Base-by-base conservation (phyloP, 2,797 vertebrate genomes). In the Gallinago nigripennis region DNA sequence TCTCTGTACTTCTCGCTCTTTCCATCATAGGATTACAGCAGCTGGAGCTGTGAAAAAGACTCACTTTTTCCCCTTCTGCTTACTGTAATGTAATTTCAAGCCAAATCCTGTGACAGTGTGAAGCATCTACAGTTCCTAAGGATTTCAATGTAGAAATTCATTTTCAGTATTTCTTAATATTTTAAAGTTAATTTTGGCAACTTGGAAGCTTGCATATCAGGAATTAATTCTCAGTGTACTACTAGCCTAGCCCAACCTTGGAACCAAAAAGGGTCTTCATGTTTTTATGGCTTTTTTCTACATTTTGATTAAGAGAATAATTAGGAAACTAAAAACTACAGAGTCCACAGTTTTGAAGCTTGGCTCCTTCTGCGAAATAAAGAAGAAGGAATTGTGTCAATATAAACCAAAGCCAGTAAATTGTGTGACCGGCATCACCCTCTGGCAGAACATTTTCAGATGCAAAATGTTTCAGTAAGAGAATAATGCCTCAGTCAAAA, bases 41-140 rank as follows among this genome's bases (percentile, higher is more conserved):
- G 23, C 21, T 64, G 31, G 56, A 82, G 28, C 33, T 70, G 48
- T 64, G 64, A 71, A 72, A 89, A 77, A 85, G 9, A 23, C 12
- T 92, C 79, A 82, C 8, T 66, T 94, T 94, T 92, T 89, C 60
- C 76, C 76, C 18, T 94, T 91, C 68, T 91, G 46, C 23, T 85
- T 82, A 92, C 80, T 78, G 20, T 75, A 91, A 82, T 51, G 16
- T 21, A 53, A 68, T 85, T 82, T 56, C 53, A 93, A 60, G 25
- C 23, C 41, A 85, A 82, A 76, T 68, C 53, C 25, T 45, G 16
- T 77, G 68, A 53, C 60, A 60, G 8, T 45, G 16, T 43, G 53
- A 70, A 80, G 18, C 18, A 37, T 77, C 56, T 82, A 53, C 12
- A 45, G 16, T 46, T 89, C n/a, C 53, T 60, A 12, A 21, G 30